A percentile compares a stretch with the other conserved stretches of the same genome.
These are phyloP conservation scores for Eumacrocentrus americanus DNA, from an alignment of 2,888 invertebrate genomes.

Conservation along the genomic window DNA sequence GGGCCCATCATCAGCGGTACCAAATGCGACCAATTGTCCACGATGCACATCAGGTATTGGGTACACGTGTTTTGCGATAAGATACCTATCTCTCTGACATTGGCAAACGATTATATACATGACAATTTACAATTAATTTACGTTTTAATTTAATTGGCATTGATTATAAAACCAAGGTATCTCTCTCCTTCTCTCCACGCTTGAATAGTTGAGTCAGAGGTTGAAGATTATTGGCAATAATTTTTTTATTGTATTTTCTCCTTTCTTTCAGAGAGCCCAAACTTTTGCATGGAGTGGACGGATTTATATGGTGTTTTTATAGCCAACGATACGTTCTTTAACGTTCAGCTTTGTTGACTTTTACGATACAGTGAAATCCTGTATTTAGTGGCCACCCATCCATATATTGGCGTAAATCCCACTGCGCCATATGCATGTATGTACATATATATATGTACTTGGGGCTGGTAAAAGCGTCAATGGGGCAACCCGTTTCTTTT, in stretches of 20 bases:
- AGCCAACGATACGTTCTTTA: too few species aligned
- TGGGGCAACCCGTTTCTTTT: not conserved
- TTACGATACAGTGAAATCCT: slow-evolving; percentile 22
- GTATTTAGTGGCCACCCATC: slow-evolving; percentile 11
- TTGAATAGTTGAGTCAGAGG: not conserved
- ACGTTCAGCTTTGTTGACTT: slow-evolving; percentile 26
- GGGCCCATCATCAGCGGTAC: slow-evolving; percentile 13
- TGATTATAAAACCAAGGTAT: too few species aligned
- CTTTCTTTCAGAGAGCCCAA: too few species aligned
- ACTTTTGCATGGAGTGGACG: not conserved
- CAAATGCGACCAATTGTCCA: slow-evolving; percentile 42
- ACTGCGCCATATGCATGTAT: not conserved
- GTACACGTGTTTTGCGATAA: slow-evolving; percentile 49
- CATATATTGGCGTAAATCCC: not conserved
- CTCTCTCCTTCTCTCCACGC: too few species aligned
- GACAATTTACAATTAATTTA: not conserved
- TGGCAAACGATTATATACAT: not conserved
- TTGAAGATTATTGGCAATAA: not conserved
- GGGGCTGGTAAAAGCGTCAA: not conserved
- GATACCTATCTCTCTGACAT: not conserved
- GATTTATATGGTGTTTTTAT: slow-evolving; percentile 20
- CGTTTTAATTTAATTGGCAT: not conserved
- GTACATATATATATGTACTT: too few species aligned
- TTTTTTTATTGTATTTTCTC: not conserved
- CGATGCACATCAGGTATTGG: slow-evolving; percentile 47